Evolutionary conservation across 2,113 vertebrate species (phyloP), one percentile per base, ranked within the genome.

Genomic region (Azemiops feae): DNA sequence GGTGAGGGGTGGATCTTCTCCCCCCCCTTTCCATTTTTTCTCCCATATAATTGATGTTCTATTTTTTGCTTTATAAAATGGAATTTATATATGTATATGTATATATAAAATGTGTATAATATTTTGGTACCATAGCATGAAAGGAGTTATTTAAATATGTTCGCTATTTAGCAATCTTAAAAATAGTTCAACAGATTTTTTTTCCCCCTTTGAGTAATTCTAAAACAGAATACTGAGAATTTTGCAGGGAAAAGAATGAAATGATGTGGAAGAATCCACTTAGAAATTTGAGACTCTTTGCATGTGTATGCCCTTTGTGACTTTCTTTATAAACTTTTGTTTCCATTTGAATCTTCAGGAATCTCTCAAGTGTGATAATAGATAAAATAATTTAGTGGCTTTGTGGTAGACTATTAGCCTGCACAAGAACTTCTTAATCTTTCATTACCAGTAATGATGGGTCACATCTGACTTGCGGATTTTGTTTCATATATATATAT

Each of bases 241-340:
- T 81, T 81, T 39, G 5, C 10, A 85, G 23, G 9, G 20, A 43
- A 69, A 52, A 74, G 22, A 91, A 39, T 60, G 9, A 0, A 12
- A 25, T 30, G 0, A 34, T n/a, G 45, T 0, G 20, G 22, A 69
- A 90, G 85, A 94, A 0, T 3, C 1, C 12, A n/a, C 6, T 93
- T 60, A 50, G 2, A 22, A 16, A 30, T 4, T 18, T 0, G 64
- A 0, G 64, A 0, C 64, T 89, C 74, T 91, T 50, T 0, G 1
- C 88, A 92, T 27, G n/a, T 8, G 54, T 45, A 64, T 39, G 18
- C 9, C 0, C 0, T 34, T 91, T 89, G 45, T 43, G 2, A 8
- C 58, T 92, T 94, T 92, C 43, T 85, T 18, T 87, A 2, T 5
- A 11, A 3, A 30, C 4, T 0, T n/a, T 55, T 0, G 0, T 1